Evolutionary conservation across 2,888 invertebrate species (phyloP).

Genomic region (Agelastica alni): DNA sequence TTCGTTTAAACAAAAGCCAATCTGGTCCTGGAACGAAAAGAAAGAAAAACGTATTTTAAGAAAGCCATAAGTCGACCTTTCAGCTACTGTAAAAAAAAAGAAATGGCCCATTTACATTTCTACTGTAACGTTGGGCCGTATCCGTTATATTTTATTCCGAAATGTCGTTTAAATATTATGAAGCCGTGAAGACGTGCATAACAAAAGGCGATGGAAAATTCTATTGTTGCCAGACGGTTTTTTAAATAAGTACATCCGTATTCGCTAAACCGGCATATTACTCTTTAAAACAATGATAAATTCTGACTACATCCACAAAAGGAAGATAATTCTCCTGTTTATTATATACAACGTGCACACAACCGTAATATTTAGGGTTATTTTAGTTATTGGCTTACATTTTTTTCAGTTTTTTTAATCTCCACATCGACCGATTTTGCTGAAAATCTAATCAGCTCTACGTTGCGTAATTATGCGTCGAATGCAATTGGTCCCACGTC

Average conservation of each 20-base stretch:
- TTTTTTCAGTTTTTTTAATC: no score
- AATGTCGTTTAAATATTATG: constrained; percentile 36
- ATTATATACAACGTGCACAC: no score
- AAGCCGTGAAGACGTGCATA: constrained; percentile 35
- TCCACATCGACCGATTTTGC: no score
- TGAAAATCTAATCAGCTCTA: no score
- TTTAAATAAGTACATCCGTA: neutral
- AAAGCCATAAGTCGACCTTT: constrained; percentile 22
- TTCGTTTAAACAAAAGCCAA: constrained; percentile 4
- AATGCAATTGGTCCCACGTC: no score
- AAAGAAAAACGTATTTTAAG: constrained; percentile 18
- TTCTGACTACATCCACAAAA: no score
- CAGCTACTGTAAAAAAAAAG: constrained; percentile 19
- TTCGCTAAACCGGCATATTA: no score
- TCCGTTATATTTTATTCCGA: constrained; percentile 18
- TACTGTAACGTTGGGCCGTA: constrained; percentile 18
- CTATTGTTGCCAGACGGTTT: constrained; percentile 11
- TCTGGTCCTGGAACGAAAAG: constrained; percentile 7
- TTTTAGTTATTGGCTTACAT: no score
- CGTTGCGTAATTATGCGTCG: no score
- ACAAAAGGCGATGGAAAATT: constrained; percentile 12
- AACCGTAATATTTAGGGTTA: no score
- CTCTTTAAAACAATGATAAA: no score
- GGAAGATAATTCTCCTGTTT: no score
- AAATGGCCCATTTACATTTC: constrained; percentile 24